Evolutionary conservation across 1,140 invertebrate species (phyloP), one percentile per base, ranked within the genome.

Genomic region (Megalopta genalis): DNA sequence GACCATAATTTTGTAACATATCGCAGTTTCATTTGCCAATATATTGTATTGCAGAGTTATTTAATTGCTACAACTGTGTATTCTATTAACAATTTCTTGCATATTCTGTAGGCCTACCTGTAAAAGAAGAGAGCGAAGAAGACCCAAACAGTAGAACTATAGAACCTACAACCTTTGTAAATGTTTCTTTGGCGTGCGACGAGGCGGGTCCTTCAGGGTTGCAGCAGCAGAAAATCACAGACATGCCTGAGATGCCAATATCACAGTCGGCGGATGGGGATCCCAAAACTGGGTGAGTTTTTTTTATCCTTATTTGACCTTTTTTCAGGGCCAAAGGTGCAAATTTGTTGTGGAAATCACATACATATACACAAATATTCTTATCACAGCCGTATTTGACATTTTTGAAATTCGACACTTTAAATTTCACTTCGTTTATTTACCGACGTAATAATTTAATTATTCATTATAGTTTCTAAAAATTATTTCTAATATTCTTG

Each of bases 231-330:
- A 92, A 92, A 82, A 88, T 92, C 7, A 39, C 88, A 18, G 91
- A 92, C 16, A 89, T 93, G 59, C 82, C 91, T 23, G 91, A 93
- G 57, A 90, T 92, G 68, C 78, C 88, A 27, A 89, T 92, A 63
- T 87, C 87, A 73, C 90, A 91, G 65, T 32, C 86, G 63, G 32
- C 88, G 18, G 92, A 92, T 62, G 90, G 85, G 64, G 90, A 93
- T 87, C 87, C 92, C 70, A 93, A 94, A 90, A 91, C 93, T 93
- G 93, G 93, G 94, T 94, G 93, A 94, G 94, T 94, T 93, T 91
- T 42, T 52, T 88, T 86, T 85, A 83, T 88, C 60, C 57, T 65
- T 86, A 77, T 65, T 81, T 84, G 32, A 83, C 79, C 77, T 5
- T 76, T 77, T 46, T 69, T 52, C 73, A 88, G 89, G 85, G 90